These are phyloP conservation scores for Stegodyphus dumicola DNA, from an alignment of 1,140 invertebrate species.

Conservation along the genomic window DNA sequence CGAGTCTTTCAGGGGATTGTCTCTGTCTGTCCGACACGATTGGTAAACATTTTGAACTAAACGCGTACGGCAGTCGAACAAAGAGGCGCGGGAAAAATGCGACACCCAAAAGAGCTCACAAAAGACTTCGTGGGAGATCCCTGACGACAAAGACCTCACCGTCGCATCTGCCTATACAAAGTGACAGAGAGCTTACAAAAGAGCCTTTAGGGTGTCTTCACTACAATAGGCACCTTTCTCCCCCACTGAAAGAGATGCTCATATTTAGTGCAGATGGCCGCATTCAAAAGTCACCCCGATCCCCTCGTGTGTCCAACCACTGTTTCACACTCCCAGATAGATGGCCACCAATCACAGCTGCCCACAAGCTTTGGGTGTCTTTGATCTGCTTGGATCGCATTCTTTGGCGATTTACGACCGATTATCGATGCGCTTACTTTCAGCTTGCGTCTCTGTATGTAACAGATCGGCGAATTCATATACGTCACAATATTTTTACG, in stretches of 20 bases:
- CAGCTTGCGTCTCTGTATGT: not conserved
- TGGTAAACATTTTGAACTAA: conserved; percentile 34
- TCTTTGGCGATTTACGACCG: conserved; percentile 44
- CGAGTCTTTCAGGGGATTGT: conserved; percentile 6
- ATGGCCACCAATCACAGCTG: conserved; percentile 38
- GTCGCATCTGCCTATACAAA: conserved; percentile 44
- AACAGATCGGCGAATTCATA: too few relatives aligned
- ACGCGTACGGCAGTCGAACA: not conserved
- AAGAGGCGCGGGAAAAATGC: conserved; percentile 23
- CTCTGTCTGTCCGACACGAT: conserved; percentile 40
- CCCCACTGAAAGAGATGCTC: conserved; percentile 40
- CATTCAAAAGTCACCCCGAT: conserved; percentile 39
- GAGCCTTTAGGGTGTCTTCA: conserved; percentile 22
- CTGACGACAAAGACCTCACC: conserved; percentile 47
- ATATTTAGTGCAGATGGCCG: conserved; percentile 55
- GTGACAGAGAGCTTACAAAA: conserved; percentile 16
- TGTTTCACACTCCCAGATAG: conserved; percentile 23
- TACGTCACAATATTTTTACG: too few relatives aligned
- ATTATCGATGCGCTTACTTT: conserved; percentile 41
- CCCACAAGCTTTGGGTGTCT: conserved; percentile 13
- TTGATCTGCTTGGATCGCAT: conserved; percentile 7
- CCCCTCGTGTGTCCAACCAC: conserved; percentile 17
- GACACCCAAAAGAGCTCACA: conserved; percentile 18
- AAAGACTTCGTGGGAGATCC: conserved; percentile 34
- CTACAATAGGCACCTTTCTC: conserved; percentile 14